Evolutionary conservation across 2,888 invertebrate genomes (phyloP), one percentile per base, ranked within the genome.

Genomic region (Nomada hirtipes): DNA sequence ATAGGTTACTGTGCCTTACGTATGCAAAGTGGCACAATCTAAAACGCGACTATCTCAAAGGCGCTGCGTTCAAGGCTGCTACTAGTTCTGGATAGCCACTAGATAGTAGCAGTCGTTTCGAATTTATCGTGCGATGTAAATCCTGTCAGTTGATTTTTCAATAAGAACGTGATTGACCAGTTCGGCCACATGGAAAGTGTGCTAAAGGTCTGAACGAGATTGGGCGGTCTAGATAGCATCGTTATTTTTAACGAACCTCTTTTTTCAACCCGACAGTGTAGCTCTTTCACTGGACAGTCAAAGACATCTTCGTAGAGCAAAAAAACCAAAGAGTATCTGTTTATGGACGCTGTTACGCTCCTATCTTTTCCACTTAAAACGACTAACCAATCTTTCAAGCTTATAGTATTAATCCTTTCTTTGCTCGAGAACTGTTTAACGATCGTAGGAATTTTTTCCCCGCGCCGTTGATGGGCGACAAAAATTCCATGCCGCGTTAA

Each of bases 131-230:
- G 63, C 57, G 53, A 53, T 65, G 65, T 50, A 69, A 69, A 71
- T 73, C 57, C 57, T 55, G 44, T 20, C 7, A n/a, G n/a, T 3
- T n/a, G 4, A 73, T 67, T 57, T 80, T 80, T 59, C 59, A 53
- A 64, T 59, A 13, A 18, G 57, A 78, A 78, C 70, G 60, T 47
- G 79, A 71, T 59, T 26, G 53, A 79, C 60, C 65, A 60, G 70
- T 70, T 76, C 15, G 55, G 26, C 23, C 18, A 18, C 60, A 55
- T 79, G 71, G 79, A 79, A 71, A 72, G 79, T 57, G 65, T 72
- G 63, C 67, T 79, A 80, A 79, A 70, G 42, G 65, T 50, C 79
- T n/a, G 20, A 11, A 23, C 50, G 60, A 72, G n/a, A 63, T 76
- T 53, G 50, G 13, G 2, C 44, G 55, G 9, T 13, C 63, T 18